Evolutionary conservation across 2,888 invertebrate genomes (phyloP), one percentile per base, ranked within the genome.

Genomic region (Agrochola lota): DNA sequence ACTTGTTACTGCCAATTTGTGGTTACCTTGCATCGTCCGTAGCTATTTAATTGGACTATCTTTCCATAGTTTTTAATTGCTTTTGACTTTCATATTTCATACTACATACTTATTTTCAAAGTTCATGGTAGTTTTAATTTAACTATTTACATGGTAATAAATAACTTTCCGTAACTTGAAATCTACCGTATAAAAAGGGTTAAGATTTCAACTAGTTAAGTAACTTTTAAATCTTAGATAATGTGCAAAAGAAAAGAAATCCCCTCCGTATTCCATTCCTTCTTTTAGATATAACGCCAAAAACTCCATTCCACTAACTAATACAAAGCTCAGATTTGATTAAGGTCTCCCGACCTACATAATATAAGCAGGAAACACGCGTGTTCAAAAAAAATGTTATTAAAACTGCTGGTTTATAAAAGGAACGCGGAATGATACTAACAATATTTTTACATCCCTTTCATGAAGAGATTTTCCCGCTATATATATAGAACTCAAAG

Each of bases 1-100:
- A 52, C 43, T 78, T 68, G 68, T 73, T n/a, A 78, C n/a, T 80
- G 68, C 59, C 71, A 84, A 85, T 87, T 83, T 80, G 74, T 82
- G 76, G 69, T 76, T 63, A 77, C 71, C 71, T 74, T 60, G 55
- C 64, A 75, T 26, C 43, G 59, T 49, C 59, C 40, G 52, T 17
- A 23, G 9, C 9, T 63, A 59, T 68, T 70, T 71, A 77, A 81
- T 81, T 78, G 77, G 30, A 69, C 23, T 74, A 55, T 77, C 30
- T 72, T 78, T 74, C 67, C 40, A 76, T 77, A 55, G 23, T 67
- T 66, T 74, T 49, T 80, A 66, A 80, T 71, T 72, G 49, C 52
- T 76, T 73, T 12, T 20, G 26, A 30, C 63, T 52, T 43, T 74
- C 8, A 86, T 43, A 67, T 62, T 35, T 62, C 9, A 52, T 30